Conservation (phyloP, 2,888 invertebrate genomes). For the Bembecia ichneumoniformis region DNA sequence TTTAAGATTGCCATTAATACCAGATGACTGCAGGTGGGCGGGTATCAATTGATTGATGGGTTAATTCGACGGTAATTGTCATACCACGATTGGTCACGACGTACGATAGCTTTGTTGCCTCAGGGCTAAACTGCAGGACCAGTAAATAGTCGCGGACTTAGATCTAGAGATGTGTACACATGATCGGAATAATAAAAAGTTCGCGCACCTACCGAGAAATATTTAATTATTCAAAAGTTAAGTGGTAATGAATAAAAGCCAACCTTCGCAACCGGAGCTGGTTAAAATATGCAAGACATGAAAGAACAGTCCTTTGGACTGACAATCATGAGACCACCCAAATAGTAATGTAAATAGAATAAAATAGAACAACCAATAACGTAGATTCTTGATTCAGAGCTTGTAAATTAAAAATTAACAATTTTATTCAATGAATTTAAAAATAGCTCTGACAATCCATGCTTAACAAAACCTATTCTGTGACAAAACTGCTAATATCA, state of each 20-base stretch:
- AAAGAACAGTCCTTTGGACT: too few species aligned
- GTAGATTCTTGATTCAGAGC: too few species aligned
- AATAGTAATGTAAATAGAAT: too few species aligned
- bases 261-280: not conserved
- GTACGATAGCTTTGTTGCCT: conserved; percentile 10
- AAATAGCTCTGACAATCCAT: too few species aligned
- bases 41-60: conserved; percentile 54
- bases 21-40: conserved; percentile 39
- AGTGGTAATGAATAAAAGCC: not conserved
- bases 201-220: not conserved
- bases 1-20: conserved; percentile 34
- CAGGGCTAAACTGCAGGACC: conserved; percentile 1
- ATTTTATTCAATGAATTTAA: too few species aligned
- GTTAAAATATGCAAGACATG: not conserved
- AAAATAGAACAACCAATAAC: too few species aligned
- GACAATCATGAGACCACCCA: too few species aligned
- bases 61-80: conserved; percentile 57
- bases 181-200: not conserved
- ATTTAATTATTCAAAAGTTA: not conserved
- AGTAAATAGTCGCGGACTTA: not conserved
- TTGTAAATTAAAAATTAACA: too few species aligned
- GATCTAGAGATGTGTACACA: not conserved
- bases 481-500: too few species aligned
- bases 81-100: conserved; percentile 54
- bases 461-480: too few species aligned